Evolutionary conservation across 2,888 invertebrate species (phyloP), one percentile per base, ranked within the genome.

Genomic region (Patella ulyssiponensis): DNA sequence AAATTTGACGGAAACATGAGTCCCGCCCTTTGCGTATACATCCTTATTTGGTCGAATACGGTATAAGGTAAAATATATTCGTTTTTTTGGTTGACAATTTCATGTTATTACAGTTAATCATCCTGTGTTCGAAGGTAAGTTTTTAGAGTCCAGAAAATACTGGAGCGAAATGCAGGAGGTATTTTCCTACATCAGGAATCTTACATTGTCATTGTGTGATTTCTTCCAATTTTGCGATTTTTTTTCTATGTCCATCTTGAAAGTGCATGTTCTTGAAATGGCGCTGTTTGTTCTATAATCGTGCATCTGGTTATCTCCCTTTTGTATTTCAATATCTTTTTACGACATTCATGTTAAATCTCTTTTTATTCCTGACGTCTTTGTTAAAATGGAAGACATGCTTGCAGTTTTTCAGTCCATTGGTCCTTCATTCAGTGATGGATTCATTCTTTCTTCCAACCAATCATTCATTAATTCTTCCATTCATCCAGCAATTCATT

Each of bases 51-150:
- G 27, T 27, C 69, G 27, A 69, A 69, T 27, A 27, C 20, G 27
- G 27, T 27, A 69, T 9, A 20, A 27, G 69, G 20, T 15, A 69
- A 7, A n/a, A 69, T 27, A 69, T 69, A 23, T 20, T 69, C 27
- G 20, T 64, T 76, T 72, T 71, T 76, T 76, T 76, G 76, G 72
- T 76, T 76, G 72, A 77, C 69, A 73, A 33, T 74, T 76, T 77
- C 54, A 69, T 77, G 71, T 77, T 72, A 69, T 77, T 74, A 58
- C 77, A 77, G 75, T 69, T 51, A 73, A 72, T 64, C 64, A 64
- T 56, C 81, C 82, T 69, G 73, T 81, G 75, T 83, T 81, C 78
- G 79, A 82, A 79, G 82, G 82, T 83, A 83, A 83, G 82, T 83
- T 74, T 64, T 71, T 58, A 58, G 76, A 56, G 44, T 44, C 44